phyloP scores from a whole-genome alignment of 2,888 invertebrate genomes.

The Anagyrus pseudococci region DNA sequence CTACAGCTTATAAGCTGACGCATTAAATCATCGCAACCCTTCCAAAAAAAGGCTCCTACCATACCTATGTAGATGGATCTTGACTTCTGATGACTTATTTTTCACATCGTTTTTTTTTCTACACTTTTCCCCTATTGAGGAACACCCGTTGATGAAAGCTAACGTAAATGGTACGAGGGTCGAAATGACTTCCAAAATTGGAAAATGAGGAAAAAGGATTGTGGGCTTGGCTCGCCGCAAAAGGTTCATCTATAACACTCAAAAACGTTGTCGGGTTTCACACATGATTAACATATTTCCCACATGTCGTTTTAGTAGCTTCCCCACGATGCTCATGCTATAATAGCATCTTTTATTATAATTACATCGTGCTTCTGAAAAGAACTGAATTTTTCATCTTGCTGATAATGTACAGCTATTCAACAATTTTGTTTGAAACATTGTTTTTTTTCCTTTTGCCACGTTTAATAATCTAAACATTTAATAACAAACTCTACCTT shows the following conservation, averaged over 20 bases:
- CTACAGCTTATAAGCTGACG: background rate
- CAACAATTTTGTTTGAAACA: no score
- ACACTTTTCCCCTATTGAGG: background rate
- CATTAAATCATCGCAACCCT: slow-evolving; percentile 22
- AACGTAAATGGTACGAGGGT: slow-evolving; percentile 2
- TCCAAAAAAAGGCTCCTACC: background rate
- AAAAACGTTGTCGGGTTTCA: background rate
- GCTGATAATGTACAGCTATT: no score
- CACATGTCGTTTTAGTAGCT: slow-evolving; percentile 6
- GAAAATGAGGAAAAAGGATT: slow-evolving; percentile 12
- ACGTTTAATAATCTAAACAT: no score
- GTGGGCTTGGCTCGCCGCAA: slow-evolving; percentile 9
- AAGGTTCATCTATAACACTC: background rate
- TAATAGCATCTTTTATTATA: no score
- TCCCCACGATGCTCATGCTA: no score
- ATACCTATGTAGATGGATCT: slow-evolving; percentile 13
- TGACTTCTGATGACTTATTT: no score
- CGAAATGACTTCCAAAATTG: background rate
- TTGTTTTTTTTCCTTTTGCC: no score
- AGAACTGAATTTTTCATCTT: no score
- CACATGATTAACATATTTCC: slow-evolving; percentile 27
- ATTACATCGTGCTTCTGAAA: no score
- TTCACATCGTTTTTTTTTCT: no score
- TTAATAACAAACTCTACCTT: no score
- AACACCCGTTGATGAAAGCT: background rate